Percentiles rank a stretch among this genome's conserved stretches.
Conservation (phyloP, 2,113 vertebrate genomes). For the Balaeniceps rex region DNA sequence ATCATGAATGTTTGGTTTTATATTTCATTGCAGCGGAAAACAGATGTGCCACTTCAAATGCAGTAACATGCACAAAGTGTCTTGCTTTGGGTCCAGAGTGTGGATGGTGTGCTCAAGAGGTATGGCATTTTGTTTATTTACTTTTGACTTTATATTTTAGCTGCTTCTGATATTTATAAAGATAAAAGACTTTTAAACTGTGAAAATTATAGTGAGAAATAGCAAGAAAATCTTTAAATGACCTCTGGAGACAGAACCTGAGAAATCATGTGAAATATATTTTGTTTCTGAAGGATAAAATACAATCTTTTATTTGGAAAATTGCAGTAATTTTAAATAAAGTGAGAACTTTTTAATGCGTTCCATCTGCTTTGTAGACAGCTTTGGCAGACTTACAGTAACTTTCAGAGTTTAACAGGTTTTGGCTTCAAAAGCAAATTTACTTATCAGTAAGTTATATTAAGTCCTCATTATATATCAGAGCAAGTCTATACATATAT, state of each 20-base stretch:
- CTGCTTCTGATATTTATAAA: not conserved
- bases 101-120: constrained; percentile 95
- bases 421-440: constrained; percentile 35
- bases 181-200: not conserved
- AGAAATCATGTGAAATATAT: constrained; percentile 44
- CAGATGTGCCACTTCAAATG: constrained; percentile 79
- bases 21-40: constrained; percentile 80
- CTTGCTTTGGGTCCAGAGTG: constrained; percentile 89
- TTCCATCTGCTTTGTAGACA: constrained; percentile 64
- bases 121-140: constrained; percentile 58
- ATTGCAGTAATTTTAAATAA: constrained; percentile 67
- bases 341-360: constrained; percentile 60
- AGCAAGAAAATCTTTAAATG: constrained; percentile 31
- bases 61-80: constrained; percentile 84
- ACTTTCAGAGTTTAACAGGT: constrained; percentile 24
- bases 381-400: constrained; percentile 51
- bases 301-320: constrained; percentile 67
- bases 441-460: constrained; percentile 25
- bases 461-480: not conserved
- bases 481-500: not conserved
- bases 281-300: constrained; percentile 46
- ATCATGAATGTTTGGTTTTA: constrained; percentile 32
- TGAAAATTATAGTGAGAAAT: constrained; percentile 14
- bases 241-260: constrained; percentile 34
- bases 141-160: not conserved